phyloP scores from a whole-genome alignment of 2,888 invertebrate genomes.

The Strigamia transsilvanica region DNA sequence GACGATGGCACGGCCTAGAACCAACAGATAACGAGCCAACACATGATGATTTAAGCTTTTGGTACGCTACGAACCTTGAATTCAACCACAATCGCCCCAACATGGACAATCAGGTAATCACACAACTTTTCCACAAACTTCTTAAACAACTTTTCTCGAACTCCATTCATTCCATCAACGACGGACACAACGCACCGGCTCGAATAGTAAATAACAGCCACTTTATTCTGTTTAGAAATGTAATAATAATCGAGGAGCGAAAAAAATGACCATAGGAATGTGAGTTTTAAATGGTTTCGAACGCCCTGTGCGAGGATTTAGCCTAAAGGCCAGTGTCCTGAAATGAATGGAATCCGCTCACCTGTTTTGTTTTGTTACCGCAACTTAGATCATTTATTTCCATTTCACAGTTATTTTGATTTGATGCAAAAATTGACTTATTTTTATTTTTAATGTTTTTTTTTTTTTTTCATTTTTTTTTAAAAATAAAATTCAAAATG shows the following conservation, averaged over 20 bases:
- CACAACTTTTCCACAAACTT: neutral
- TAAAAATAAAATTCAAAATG: too few species aligned
- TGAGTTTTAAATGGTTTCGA: neutral
- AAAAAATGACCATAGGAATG: neutral
- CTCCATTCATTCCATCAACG: too few species aligned
- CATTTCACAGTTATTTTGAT: neutral
- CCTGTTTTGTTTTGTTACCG: conserved; percentile 7
- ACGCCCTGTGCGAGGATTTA: neutral
- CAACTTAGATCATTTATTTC: conserved; percentile 12
- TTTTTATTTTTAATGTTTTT: neutral
- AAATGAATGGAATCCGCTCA: conserved; percentile 34
- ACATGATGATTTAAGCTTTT: neutral
- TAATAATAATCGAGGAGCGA: too few species aligned
- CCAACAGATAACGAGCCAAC: neutral
- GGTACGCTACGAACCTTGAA: neutral
- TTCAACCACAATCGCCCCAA: neutral
- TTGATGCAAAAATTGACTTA: neutral
- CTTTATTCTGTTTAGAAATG: too few species aligned
- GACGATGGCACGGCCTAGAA: conserved; percentile 35
- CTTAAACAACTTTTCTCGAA: too few species aligned
- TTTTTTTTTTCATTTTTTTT: too few species aligned
- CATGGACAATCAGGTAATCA: neutral
- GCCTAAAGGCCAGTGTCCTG: conserved; percentile 20
- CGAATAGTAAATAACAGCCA: neutral
- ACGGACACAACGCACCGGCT: neutral